These are phyloP conservation scores for Tetramorium bicarinatum DNA, from an alignment of 2,888 invertebrate genomes.

Conservation along the genomic window DNA sequence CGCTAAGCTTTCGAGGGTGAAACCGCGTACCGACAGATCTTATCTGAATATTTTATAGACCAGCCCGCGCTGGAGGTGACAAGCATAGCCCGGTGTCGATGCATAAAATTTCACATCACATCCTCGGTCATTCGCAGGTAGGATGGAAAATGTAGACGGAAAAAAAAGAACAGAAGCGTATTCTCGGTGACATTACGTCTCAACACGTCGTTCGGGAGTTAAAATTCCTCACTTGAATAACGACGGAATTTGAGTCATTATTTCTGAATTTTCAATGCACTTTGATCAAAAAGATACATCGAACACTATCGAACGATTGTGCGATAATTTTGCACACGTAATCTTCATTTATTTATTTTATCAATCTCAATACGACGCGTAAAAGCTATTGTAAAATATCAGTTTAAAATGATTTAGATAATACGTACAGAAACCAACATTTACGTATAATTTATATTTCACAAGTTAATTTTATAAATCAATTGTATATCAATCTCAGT, in stretches of 20 bases:
- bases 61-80: conserved; percentile 65
- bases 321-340: conserved; percentile 67
- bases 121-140: conserved; percentile 64
- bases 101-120: conserved; percentile 77
- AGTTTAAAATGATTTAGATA: background rate
- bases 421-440: background rate
- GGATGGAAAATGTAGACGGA: conserved; percentile 33
- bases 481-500: background rate
- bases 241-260: background rate
- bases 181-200: conserved; percentile 25
- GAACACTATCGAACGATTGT: conserved; percentile 20
- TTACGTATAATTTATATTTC: background rate
- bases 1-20: conserved; percentile 43
- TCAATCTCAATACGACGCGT: conserved; percentile 47
- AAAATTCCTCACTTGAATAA: conserved; percentile 31
- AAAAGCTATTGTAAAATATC: background rate
- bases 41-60: conserved; percentile 75
- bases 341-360: conserved; percentile 63
- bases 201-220: conserved; percentile 10
- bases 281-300: conserved; percentile 26
- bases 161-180: background rate
- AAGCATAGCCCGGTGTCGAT: conserved; percentile 65
- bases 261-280: background rate
- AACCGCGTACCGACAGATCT: conserved; percentile 68
- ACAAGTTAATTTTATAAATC: background rate